Evolutionary conservation across 1,140 invertebrate species (phyloP).

Genomic region (Drosophila ficusphila): DNA sequence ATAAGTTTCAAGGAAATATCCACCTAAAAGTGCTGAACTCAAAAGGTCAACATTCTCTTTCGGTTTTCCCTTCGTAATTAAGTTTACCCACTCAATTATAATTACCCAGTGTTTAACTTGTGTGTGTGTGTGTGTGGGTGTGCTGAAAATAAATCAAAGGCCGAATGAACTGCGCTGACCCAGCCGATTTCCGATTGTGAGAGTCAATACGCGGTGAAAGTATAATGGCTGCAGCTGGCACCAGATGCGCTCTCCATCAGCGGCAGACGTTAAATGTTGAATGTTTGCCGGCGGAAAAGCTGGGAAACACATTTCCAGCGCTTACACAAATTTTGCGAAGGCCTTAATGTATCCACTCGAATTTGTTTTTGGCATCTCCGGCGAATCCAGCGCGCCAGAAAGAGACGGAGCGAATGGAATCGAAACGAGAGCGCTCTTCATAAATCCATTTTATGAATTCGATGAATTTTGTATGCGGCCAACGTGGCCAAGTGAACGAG

Average conservation of each 20-base stretch:
- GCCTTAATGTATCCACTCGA: conserved; percentile 49
- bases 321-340: conserved; percentile 43
- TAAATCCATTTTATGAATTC: conserved; percentile 77
- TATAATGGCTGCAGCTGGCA: conserved; percentile 34
- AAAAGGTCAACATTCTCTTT: background rate
- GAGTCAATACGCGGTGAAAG: background rate
- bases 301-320: conserved; percentile 6
- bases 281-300: conserved; percentile 19
- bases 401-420: conserved; percentile 2
- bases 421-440: conserved; percentile 44
- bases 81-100: background rate
- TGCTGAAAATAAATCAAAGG: conserved; percentile 12
- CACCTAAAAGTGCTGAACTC: background rate
- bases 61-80: background rate
- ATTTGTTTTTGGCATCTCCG: conserved; percentile 40
- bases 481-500: conserved; percentile 20
- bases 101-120: background rate
- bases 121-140: background rate
- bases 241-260: conserved; percentile 15
- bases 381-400: conserved; percentile 18
- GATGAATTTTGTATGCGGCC: conserved; percentile 65
- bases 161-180: conserved; percentile 18
- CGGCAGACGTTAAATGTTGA: conserved; percentile 39
- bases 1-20: too few relatives aligned
- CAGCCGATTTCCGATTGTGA: background rate